Conservation (phyloP, 2,888 invertebrate genomes). For the Drosophila mettleri region DNA sequence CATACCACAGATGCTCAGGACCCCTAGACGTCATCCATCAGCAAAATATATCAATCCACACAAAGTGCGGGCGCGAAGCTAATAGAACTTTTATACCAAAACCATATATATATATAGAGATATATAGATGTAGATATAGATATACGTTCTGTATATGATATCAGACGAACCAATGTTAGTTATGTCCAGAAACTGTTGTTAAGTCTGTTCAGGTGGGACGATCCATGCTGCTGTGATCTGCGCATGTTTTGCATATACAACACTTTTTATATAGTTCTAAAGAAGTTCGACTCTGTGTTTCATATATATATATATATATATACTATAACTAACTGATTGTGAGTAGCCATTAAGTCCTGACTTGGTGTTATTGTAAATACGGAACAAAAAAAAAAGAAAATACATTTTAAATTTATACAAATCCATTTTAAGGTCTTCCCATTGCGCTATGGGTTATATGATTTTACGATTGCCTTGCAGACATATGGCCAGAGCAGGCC, state of each 20-base stretch:
- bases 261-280: constrained; percentile 15
- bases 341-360: constrained; percentile 4
- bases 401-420: constrained; percentile 14
- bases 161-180: constrained; percentile 52
- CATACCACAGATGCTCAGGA: constrained; percentile 53
- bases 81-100: constrained; percentile 63
- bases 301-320: neutral
- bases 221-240: constrained; percentile 2
- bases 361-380: constrained; percentile 52
- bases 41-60: constrained; percentile 18
- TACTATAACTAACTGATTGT: constrained; percentile 15
- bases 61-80: constrained; percentile 46
- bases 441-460: too few species aligned
- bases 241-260: neutral
- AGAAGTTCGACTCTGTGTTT: constrained; percentile 9
- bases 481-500: too few species aligned
- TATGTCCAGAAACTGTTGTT: constrained; percentile 26
- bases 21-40: constrained; percentile 17
- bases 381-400: constrained; percentile 13
- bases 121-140: neutral
- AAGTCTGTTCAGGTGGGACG: constrained; percentile 20
- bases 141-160: too few species aligned
- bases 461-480: too few species aligned
- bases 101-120: constrained; percentile 8
- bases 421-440: neutral